Evolutionary conservation across 2,888 invertebrate genomes (phyloP), one percentile per base, ranked within the genome.

Genomic region (Vanessa cardui): DNA sequence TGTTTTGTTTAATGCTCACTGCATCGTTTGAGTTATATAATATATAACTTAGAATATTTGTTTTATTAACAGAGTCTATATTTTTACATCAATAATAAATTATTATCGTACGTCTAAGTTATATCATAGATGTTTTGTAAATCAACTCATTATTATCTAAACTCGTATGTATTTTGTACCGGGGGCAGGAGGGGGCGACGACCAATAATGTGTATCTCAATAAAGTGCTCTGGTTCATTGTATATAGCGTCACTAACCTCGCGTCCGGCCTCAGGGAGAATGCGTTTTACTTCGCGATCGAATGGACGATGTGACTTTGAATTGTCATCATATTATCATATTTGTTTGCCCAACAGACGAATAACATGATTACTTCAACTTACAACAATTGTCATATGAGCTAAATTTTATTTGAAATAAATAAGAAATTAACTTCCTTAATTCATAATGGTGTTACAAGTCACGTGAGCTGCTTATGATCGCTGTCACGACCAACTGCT

Each of bases 21-120:
- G 50, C 58, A 50, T 54, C n/a, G n/a, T 16, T 62, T 6, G 54
- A 47, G 20, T 64, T 60, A 52, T 52, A 61, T 62, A 31, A 65
- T 68, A 66, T 52, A 50, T 64, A 58, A 58, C 39, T 64, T 68
- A 60, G 21, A 59, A 49, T 73, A 71, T 62, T 67, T 69, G 69
- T 73, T 72, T 69, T 70, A 64, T 72, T 69, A 64, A 64, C 68
- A 73, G 74, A 75, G 72, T 75, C 69, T 74, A 72, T 73, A 66
- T 63, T 62, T 67, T 54, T 67, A 54, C 46, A 62, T 71, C 56
- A 46, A 65, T 61, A 68, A 62, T 67, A 69, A 64, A 69, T 68
- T 64, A 62, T 62, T 64, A 52, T 61, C 58, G 15, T 50, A 31
- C 64, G 58, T 64, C 58, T 64, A 44, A 49, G 64, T 64, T 68